These are phyloP conservation scores for Lamellibrachia luymesi DNA, from an alignment of 1,140 invertebrate genomes.

Conservation along the genomic window DNA sequence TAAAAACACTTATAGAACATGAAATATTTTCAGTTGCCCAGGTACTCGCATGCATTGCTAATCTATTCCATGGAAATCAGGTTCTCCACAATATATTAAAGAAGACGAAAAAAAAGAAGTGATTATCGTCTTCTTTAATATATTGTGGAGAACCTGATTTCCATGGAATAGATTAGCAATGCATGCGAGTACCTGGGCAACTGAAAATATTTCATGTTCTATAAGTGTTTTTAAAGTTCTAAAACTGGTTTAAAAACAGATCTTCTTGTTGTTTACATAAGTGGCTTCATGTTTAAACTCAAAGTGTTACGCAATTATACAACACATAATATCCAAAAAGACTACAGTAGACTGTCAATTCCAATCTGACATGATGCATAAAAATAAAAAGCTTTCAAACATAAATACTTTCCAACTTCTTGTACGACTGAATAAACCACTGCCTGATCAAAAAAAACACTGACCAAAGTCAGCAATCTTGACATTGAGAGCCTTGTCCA, in stretches of 20 bases:
- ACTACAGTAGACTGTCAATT: background rate
- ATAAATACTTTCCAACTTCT: background rate
- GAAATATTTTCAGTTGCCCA: background rate
- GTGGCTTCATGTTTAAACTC: background rate
- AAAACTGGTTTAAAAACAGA: background rate
- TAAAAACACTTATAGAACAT: background rate
- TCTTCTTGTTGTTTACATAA: background rate
- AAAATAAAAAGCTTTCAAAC: background rate
- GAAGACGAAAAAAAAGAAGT: no score
- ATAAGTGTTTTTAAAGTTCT: background rate
- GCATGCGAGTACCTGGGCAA: background rate
- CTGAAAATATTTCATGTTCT: background rate
- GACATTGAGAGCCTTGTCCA: conserved; percentile 96
- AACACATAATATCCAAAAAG: conserved; percentile 1
- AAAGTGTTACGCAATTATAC: background rate
- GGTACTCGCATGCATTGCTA: background rate
- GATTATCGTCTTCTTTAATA: no score
- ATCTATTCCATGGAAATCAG: no score
- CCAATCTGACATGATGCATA: background rate
- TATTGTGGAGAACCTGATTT: no score
- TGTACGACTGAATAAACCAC: background rate
- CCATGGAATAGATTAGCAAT: no score
- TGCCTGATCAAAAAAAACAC: conserved; percentile 25
- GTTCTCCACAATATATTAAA: no score
- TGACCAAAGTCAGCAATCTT: conserved; percentile 99